phyloP scores from a whole-genome alignment of 2,797 vertebrate genomes.

The Hydrocynus forskahlii region DNA sequence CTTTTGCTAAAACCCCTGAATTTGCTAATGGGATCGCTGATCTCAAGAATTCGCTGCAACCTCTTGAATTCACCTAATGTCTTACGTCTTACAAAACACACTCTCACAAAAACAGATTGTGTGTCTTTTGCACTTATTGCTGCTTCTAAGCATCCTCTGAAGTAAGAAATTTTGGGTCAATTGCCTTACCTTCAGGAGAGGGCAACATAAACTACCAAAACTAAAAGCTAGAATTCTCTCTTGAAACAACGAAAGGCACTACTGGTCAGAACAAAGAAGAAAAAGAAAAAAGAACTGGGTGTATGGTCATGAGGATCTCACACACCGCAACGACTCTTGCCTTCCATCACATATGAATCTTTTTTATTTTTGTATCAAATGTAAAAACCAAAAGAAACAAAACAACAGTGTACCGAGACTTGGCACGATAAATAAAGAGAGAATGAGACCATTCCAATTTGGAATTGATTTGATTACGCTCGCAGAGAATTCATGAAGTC shows the following conservation, averaged over 20 bases:
- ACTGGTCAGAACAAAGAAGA: conserved; percentile 86
- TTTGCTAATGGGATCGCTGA: conserved; percentile 90
- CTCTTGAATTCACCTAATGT: conserved; percentile 80
- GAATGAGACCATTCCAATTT: conserved; percentile 99
- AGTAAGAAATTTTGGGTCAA: conserved; percentile 64
- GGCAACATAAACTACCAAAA: conserved; percentile 43
- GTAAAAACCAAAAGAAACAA: conserved; percentile 31
- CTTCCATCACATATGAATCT: conserved; percentile 68
- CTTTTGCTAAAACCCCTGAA: conserved; percentile 86
- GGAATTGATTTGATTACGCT: conserved; percentile 93
- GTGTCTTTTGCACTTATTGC: conserved; percentile 86
- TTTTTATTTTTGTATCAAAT: conserved; percentile 80
- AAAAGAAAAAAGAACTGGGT: conserved; percentile 76
- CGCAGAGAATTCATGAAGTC: conserved; percentile 96
- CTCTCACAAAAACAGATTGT: conserved; percentile 68
- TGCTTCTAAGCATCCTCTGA: conserved; percentile 80
- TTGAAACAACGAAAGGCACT: conserved; percentile 97
- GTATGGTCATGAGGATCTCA: conserved; percentile 58
- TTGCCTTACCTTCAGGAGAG: conserved; percentile 60
- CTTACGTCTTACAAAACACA: conserved; percentile 78
- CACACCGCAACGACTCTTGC: conserved; percentile 67
- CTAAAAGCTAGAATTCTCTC: conserved; percentile 86
- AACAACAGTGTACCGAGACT: conserved; percentile 89
- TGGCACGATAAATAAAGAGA: conserved; percentile 96
- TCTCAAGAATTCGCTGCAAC: conserved; percentile 95